Conservation (phyloP, 2,113 vertebrate species). For the Otocyon megalotis region DNA sequence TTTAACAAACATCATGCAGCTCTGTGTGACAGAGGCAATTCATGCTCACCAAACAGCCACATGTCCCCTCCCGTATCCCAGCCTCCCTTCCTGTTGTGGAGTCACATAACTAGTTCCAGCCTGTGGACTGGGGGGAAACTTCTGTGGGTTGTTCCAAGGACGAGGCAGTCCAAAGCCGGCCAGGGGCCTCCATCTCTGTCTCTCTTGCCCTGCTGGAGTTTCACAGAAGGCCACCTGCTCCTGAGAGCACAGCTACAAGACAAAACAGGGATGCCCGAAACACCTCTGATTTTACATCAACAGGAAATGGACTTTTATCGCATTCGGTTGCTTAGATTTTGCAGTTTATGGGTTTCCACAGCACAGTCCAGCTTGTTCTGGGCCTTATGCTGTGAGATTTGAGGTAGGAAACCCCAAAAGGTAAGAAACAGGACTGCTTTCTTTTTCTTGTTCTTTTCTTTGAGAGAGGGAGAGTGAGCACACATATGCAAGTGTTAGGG, state of each 20-base stretch:
- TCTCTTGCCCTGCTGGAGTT: not conserved
- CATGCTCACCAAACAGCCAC: not conserved
- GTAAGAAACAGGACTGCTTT: not conserved
- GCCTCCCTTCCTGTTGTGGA: not conserved
- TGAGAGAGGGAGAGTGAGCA: not conserved
- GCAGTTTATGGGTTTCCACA: not conserved
- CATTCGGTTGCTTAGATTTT: not conserved
- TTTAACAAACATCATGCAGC: not conserved
- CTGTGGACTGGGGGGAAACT: not conserved
- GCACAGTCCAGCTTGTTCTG: not conserved
- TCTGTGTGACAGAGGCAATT: not conserved
- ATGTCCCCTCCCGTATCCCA: not conserved
- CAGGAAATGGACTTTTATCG: not conserved
- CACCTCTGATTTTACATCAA: not conserved
- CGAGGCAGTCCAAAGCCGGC: not conserved
- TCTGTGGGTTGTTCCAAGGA: not conserved
- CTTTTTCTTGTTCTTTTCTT: not conserved
- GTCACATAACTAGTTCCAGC: not conserved
- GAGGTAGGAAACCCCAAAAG: not conserved
- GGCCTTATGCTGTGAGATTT: not conserved
- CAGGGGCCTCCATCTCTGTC: not conserved
- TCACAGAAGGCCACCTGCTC: not conserved
- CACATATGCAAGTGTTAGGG: not conserved
- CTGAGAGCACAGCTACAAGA: not conserved
- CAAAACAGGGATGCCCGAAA: not conserved